Evolutionary conservation across 2,888 invertebrate genomes (phyloP).

Genomic region (Drosophila falleni): DNA sequence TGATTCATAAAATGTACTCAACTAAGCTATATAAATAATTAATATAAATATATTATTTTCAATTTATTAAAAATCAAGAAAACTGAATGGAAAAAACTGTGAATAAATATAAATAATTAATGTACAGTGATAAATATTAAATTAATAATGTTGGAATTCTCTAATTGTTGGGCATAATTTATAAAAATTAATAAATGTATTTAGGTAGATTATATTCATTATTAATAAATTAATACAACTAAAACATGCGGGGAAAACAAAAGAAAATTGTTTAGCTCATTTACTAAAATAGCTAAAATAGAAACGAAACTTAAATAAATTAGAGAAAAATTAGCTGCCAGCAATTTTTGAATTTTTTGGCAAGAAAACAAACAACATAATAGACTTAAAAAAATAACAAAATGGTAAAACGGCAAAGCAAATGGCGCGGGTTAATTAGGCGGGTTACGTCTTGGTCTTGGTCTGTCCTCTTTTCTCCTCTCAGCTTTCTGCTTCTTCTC

Average conservation of each 20-base stretch:
- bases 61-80: not conserved
- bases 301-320: slow-evolving; percentile 39
- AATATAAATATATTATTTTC: not conserved
- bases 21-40: slow-evolving; percentile 33
- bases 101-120: slow-evolving; percentile 11
- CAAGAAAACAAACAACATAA: slow-evolving; percentile 55
- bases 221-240: slow-evolving; percentile 51
- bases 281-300: slow-evolving; percentile 51
- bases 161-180: slow-evolving; percentile 45
- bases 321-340: slow-evolving; percentile 46
- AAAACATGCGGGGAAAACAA: slow-evolving; percentile 54
- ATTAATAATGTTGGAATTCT: slow-evolving; percentile 65
- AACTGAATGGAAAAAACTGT: not conserved
- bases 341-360: slow-evolving; percentile 58
- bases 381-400: slow-evolving; percentile 22
- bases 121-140: slow-evolving; percentile 15
- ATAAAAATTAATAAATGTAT: slow-evolving; percentile 30
- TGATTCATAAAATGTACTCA: slow-evolving; percentile 27
- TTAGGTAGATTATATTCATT: slow-evolving; percentile 32
- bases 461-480: not conserved
- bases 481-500: too few relatives aligned
- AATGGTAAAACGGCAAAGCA: slow-evolving; percentile 47
- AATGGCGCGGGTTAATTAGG: slow-evolving; percentile 71
- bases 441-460: slow-evolving; percentile 32
- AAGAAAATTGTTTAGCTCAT: slow-evolving; percentile 52